These are phyloP conservation scores for Craseonycteris thonglongyai DNA, from an alignment of 2,113 vertebrate genomes.

Conservation along the genomic window DNA sequence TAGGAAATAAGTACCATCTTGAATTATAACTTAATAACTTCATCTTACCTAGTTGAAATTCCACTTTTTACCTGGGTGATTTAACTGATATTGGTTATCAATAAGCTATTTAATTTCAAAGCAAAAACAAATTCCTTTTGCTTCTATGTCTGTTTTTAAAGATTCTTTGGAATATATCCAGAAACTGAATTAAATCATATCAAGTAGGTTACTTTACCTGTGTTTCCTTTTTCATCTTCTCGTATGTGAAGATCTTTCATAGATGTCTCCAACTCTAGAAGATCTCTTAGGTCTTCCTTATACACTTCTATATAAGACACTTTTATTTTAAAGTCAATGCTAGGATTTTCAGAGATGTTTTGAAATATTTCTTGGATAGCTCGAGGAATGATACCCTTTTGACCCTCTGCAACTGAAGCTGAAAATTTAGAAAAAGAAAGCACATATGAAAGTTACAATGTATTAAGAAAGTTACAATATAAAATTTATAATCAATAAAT, in stretches of 20 bases:
- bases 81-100: background rate
- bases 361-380: conserved; percentile 90
- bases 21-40: conserved; percentile 21
- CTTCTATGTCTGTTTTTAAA: background rate
- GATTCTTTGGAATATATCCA: background rate
- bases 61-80: background rate
- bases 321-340: conserved; percentile 78
- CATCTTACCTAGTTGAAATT: background rate
- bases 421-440: conserved; percentile 66
- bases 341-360: conserved; percentile 80
- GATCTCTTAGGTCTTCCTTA: conserved; percentile 89
- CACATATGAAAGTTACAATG: conserved; percentile 8
- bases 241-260: conserved; percentile 88
- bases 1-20: background rate
- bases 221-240: conserved; percentile 92
- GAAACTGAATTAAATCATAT: background rate
- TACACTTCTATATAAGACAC: conserved; percentile 93
- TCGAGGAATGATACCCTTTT: conserved; percentile 89
- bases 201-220: conserved; percentile 78
- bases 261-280: conserved; percentile 85
- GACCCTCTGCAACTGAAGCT: conserved; percentile 82
- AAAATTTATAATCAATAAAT: conserved; percentile 1
- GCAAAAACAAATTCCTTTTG: conserved; percentile 34
- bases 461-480: conserved; percentile 1
- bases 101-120: conserved; percentile 26